These are phyloP conservation scores for Gavia stellata DNA, from an alignment of 2,113 vertebrate genomes.

Conservation along the genomic window DNA sequence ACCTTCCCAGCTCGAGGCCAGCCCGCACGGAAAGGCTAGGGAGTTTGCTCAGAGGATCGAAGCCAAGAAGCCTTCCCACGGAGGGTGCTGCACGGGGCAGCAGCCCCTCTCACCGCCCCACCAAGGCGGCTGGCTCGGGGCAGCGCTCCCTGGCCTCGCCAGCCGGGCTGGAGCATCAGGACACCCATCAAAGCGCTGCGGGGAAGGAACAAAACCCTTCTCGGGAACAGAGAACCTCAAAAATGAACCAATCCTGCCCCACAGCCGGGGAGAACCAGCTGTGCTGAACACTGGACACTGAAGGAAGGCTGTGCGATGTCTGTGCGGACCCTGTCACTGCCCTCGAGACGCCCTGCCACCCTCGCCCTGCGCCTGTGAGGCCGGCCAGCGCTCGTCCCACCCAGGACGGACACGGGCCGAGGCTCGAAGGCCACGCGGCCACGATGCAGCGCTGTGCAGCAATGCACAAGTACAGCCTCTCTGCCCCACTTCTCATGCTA, in stretches of 20 bases:
- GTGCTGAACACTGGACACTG: not conserved
- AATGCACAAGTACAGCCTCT: not conserved
- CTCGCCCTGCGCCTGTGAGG: not conserved
- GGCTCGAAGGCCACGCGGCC: not conserved
- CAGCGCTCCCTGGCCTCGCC: not conserved
- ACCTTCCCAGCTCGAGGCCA: not conserved
- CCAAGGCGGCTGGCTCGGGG: accelerated
- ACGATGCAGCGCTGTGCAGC: not conserved
- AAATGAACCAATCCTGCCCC: not conserved
- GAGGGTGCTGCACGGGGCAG: not conserved
- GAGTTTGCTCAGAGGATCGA: not conserved
- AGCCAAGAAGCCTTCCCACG: too few relatives aligned
- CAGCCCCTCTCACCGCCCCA: not conserved
- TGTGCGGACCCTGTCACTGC: too few relatives aligned
- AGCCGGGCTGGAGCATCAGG: not conserved
- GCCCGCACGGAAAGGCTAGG: not conserved
- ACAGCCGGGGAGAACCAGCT: not conserved
- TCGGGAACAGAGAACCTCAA: not conserved
- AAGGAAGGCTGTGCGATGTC: not conserved
- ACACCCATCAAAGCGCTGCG: accelerated
- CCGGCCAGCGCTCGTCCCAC: not conserved
- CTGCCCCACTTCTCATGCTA: not conserved
- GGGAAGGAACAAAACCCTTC: too few relatives aligned
- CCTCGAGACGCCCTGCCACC: not conserved
- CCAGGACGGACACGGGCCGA: too few relatives aligned